These are phyloP conservation scores for Leptopilina clavipes DNA, from an alignment of 1,140 invertebrate genomes.

Conservation along the genomic window DNA sequence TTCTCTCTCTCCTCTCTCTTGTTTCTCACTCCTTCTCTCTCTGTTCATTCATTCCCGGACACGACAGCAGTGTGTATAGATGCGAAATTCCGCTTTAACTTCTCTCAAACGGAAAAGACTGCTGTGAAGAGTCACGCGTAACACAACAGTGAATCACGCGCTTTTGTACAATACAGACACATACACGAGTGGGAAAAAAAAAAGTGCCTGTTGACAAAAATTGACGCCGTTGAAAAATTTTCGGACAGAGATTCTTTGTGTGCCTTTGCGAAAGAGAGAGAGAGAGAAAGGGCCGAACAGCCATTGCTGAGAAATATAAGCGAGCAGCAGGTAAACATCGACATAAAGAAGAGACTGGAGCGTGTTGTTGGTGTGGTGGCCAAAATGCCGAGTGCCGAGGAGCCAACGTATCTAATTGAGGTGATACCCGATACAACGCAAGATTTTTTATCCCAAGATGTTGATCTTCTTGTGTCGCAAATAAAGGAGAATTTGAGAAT, in stretches of 20 bases:
- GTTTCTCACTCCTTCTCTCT: too few species aligned
- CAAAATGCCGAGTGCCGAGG: conserved; percentile 71
- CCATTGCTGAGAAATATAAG: conserved; percentile 40
- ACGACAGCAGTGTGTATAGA: neutral
- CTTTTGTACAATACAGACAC: neutral
- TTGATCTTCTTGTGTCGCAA: conserved; percentile 81
- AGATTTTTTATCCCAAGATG: conserved; percentile 75
- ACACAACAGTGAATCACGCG: conserved; percentile 28
- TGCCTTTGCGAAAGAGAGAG: neutral
- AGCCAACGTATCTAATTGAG: conserved; percentile 71
- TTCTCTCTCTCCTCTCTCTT: too few species aligned
- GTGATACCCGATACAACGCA: conserved; percentile 70
- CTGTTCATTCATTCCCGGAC: conserved; percentile 18
- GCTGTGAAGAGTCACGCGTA: conserved; percentile 16
- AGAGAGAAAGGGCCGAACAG: conserved; percentile 10
- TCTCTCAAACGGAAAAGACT: neutral
- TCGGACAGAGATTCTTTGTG: too few species aligned
- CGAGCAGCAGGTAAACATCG: neutral
- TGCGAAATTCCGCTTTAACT: conserved; percentile 1
- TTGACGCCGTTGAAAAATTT: neutral
- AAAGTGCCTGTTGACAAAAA: neutral
- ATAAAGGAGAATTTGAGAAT: conserved; percentile 83
- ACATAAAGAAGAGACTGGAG: neutral
- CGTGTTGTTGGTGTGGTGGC: neutral
- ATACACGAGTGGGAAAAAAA: neutral